Evolutionary conservation across 2,888 invertebrate species (phyloP).

Genomic region (Autographa gamma): DNA sequence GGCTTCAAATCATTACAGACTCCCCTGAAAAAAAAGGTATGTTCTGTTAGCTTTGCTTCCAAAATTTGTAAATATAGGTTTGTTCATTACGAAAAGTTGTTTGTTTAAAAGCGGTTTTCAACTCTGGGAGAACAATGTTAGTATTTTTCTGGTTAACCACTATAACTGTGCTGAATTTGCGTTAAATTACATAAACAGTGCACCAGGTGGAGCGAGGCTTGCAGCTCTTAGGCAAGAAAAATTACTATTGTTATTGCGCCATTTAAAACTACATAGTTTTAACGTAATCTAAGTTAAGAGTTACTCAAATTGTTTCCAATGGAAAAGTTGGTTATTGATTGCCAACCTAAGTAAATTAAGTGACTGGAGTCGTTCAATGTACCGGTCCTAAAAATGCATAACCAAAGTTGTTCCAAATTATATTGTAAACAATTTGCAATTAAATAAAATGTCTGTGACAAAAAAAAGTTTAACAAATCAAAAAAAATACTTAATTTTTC

Average conservation of each 20-base stretch:
- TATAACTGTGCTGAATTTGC: not conserved
- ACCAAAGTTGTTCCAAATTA: no score
- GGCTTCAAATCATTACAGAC: no score
- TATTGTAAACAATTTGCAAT: no score
- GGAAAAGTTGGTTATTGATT: no score
- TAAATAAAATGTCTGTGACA: no score
- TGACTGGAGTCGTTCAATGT: no score
- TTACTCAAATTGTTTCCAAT: not conserved
- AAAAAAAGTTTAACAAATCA: no score
- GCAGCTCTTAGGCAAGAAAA: slow-evolving; percentile 6
- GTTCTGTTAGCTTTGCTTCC: slow-evolving; percentile 7
- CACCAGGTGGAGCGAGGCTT: slow-evolving; percentile 1
- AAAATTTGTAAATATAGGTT: not conserved
- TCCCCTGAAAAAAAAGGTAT: no score
- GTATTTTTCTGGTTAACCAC: not conserved
- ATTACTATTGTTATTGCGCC: slow-evolving; percentile 4
- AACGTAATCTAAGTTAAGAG: not conserved
- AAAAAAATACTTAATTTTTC: no score
- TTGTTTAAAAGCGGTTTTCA: not conserved
- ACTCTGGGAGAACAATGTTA: not conserved
- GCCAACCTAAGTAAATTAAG: no score
- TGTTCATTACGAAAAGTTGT: not conserved
- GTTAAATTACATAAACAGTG: not conserved
- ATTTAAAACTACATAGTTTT: not conserved
- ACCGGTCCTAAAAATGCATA: no score